Conservation (phyloP, 2,888 invertebrate species). For the Boloria euphrosyne region DNA sequence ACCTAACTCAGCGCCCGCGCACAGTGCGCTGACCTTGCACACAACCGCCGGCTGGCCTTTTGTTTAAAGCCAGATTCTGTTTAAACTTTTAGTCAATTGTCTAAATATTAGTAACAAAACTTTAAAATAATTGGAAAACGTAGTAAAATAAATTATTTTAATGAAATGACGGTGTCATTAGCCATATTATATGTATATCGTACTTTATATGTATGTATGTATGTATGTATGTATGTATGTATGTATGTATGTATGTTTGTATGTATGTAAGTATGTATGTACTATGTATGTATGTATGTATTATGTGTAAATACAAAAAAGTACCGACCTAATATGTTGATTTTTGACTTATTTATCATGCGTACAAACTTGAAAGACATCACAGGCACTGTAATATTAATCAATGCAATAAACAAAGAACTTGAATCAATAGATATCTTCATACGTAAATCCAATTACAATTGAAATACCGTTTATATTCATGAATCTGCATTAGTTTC, state of each 20-base stretch:
- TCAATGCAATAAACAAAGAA: too few species aligned
- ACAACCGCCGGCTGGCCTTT: constrained; percentile 56
- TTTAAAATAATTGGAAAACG: not conserved
- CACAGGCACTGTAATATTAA: too few species aligned
- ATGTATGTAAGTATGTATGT: too few species aligned
- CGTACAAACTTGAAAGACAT: too few species aligned
- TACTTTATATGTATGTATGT: too few species aligned
- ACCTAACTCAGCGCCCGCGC: constrained; percentile 48
- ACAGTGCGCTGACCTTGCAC: constrained; percentile 71
- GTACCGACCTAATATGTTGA: too few species aligned
- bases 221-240: too few species aligned
- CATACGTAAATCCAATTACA: not conserved
- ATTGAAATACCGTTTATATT: constrained; percentile 14
- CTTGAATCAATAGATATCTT: not conserved
- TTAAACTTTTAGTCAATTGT: constrained; percentile 13
- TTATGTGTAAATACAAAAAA: too few species aligned
- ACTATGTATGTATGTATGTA: too few species aligned
- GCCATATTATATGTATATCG: too few species aligned
- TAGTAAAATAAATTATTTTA: not conserved
- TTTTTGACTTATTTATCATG: too few species aligned
- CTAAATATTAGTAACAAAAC: not conserved
- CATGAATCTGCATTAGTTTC: constrained; percentile 34
- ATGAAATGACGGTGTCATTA: not conserved
- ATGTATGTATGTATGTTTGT: too few species aligned
- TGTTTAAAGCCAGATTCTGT: constrained; percentile 21